Evolutionary conservation across 2,888 invertebrate genomes (phyloP).

Genomic region (Autographa pulchrina): DNA sequence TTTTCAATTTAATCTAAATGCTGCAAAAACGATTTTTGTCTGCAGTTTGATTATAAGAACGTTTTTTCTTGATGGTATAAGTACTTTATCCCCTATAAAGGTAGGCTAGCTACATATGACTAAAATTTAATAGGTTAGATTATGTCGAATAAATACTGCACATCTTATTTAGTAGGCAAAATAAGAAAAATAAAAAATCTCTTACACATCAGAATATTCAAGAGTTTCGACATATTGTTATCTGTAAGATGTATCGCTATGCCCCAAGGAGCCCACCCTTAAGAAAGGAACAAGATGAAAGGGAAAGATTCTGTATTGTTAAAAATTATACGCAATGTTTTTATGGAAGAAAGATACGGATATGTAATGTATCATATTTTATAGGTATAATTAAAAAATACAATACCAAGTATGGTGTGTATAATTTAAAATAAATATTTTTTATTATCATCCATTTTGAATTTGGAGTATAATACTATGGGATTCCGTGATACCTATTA

Average conservation of each 20-base stretch:
- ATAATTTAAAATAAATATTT: too few relatives aligned
- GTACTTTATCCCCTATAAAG: too few relatives aligned
- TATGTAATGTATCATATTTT: neutral
- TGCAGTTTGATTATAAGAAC: too few relatives aligned
- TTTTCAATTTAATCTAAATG: too few relatives aligned
- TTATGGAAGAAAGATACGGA: neutral
- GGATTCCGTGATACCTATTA: too few relatives aligned
- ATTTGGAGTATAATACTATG: too few relatives aligned
- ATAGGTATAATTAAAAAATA: neutral
- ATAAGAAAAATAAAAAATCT: too few relatives aligned
- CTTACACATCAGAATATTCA: neutral
- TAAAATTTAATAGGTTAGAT: too few relatives aligned
- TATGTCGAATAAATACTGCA: neutral
- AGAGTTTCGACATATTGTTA: neutral
- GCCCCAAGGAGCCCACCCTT: neutral
- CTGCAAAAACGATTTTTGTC: too few relatives aligned
- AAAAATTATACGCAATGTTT: neutral
- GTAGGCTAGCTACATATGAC: too few relatives aligned
- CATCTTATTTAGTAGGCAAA: neutral
- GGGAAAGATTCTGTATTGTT: slow-evolving; percentile 1
- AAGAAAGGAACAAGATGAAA: slow-evolving; percentile 1
- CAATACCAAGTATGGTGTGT: neutral
- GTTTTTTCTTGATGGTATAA: too few relatives aligned
- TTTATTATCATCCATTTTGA: too few relatives aligned
- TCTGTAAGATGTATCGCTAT: neutral